Evolutionary conservation across 2,797 vertebrate species (phyloP).

Genomic region (Myoxocephalus aenaeus): DNA sequence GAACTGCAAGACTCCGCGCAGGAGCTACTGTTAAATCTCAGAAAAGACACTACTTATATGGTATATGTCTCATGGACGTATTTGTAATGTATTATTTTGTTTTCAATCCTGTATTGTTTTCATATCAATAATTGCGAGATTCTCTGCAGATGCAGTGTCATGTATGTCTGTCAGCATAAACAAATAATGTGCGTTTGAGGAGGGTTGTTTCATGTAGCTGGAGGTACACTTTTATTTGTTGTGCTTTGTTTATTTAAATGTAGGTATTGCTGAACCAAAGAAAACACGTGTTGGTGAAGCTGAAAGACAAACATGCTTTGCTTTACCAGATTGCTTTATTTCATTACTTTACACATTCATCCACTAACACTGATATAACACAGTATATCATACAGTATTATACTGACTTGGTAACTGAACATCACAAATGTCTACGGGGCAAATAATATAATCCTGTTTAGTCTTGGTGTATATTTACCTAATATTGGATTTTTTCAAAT

Average conservation of each 20-base stretch:
- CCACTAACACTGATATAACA: constrained; percentile 19
- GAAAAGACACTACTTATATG: constrained; percentile 52
- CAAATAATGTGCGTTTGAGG: neutral
- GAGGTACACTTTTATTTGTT: neutral
- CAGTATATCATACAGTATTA: constrained; percentile 5
- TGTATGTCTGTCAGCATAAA: constrained; percentile 19
- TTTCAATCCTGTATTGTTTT: constrained; percentile 41
- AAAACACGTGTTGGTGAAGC: neutral
- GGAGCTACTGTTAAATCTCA: constrained; percentile 72
- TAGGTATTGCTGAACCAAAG: neutral
- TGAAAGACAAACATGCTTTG: constrained; percentile 4
- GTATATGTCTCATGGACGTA: constrained; percentile 41
- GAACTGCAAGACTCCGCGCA: constrained; percentile 79
- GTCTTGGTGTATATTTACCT: constrained; percentile 3
- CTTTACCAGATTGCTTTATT: neutral
- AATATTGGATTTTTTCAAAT: constrained; percentile 13
- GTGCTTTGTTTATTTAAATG: constrained; percentile 8
- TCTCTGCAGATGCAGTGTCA: constrained; percentile 4
- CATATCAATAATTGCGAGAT: constrained; percentile 19
- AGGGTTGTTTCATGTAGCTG: constrained; percentile 11
- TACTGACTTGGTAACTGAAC: neutral
- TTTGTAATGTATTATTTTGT: constrained; percentile 40
- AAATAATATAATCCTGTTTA: constrained; percentile 4
- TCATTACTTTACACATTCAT: constrained; percentile 13
- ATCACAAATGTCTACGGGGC: constrained; percentile 2